Conservation (phyloP, 1,140 invertebrate species). For the Spodoptera litura region DNA sequence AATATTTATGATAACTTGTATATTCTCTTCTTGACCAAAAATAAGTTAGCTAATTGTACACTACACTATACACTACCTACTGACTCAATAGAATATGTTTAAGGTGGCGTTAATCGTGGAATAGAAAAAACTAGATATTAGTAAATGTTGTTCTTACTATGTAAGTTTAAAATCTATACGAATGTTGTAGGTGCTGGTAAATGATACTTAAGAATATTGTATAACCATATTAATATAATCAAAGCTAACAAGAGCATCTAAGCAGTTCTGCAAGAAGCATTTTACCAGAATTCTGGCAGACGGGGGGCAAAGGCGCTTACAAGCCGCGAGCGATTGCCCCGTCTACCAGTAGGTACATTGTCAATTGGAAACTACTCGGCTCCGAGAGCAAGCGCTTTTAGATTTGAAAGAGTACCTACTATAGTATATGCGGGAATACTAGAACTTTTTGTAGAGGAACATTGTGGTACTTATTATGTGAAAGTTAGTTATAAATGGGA, state of each 20-base stretch:
- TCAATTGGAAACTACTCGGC: constrained; percentile 76
- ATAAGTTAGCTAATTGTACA: no score
- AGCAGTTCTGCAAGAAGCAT: constrained; percentile 33
- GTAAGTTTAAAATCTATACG: neutral
- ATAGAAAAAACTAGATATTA: no score
- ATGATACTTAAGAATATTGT: neutral
- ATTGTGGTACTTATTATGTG: no score
- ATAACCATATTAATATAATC: constrained; percentile 17
- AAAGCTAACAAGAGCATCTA: constrained; percentile 34
- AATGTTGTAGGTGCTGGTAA: neutral
- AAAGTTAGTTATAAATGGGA: no score
- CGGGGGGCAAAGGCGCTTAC: constrained; percentile 59
- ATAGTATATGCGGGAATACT: constrained; percentile 58
- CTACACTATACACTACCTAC: no score
- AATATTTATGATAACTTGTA: no score
- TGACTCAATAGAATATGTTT: no score
- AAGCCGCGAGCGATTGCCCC: constrained; percentile 69
- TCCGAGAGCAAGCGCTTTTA: constrained; percentile 68
- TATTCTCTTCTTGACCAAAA: no score
- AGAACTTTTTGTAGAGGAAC: constrained; percentile 41
- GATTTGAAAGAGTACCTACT: constrained; percentile 67
- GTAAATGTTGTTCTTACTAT: neutral
- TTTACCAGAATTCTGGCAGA: constrained; percentile 49
- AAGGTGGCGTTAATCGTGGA: no score
- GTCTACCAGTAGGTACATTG: constrained; percentile 64